phyloP scores from a whole-genome alignment of 2,113 vertebrate genomes.

The Oreochromis aureus region DNA sequence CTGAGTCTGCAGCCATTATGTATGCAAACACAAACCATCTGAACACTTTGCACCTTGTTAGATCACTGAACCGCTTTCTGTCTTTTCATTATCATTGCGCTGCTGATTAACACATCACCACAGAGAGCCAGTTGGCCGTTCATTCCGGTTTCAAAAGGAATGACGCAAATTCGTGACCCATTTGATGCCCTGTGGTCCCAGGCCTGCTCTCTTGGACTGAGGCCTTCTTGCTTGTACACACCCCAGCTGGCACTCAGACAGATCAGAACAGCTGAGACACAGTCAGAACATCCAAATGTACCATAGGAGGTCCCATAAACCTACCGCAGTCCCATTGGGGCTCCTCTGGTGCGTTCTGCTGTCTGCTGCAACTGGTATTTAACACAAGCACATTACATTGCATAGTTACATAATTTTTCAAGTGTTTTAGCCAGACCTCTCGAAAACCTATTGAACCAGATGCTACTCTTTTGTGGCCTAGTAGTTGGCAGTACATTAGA shows the following conservation, averaged over 20 bases:
- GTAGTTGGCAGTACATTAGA: background rate
- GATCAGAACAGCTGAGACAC: constrained; percentile 11
- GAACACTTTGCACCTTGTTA: constrained; percentile 26
- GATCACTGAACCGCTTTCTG: background rate
- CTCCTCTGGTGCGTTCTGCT: background rate
- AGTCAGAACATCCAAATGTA: background rate
- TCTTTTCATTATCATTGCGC: constrained; percentile 40
- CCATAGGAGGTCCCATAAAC: background rate
- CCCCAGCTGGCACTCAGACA: constrained; percentile 10
- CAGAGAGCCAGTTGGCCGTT: constrained; percentile 34
- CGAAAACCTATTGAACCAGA: background rate
- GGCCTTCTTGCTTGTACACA: background rate
- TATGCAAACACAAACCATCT: background rate
- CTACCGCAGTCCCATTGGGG: background rate
- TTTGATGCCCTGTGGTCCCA: constrained; percentile 7
- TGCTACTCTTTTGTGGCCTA: background rate
- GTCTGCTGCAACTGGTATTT: background rate
- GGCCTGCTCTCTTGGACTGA: constrained; percentile 22
- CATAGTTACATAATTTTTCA: background rate
- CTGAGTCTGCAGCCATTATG: background rate
- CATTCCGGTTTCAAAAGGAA: constrained; percentile 49
- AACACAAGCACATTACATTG: background rate
- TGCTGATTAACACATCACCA: constrained; percentile 40
- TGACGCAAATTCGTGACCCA: constrained; percentile 59
- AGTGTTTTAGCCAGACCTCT: background rate